Base-by-base conservation (phyloP, 1,140 invertebrate species). In the Eumeta japonica region DNA sequence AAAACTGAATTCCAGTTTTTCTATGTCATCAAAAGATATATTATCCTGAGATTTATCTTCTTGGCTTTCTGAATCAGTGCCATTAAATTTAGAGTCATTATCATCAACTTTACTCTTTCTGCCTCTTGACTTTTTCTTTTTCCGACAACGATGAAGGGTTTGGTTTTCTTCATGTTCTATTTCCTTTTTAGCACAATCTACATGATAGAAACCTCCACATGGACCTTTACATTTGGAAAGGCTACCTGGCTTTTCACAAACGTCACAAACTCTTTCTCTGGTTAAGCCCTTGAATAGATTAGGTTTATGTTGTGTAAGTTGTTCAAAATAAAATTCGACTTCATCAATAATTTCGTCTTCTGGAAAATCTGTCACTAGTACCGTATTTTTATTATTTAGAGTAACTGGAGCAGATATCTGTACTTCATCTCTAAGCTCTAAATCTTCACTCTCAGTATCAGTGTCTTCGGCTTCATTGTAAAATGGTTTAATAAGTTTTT, bases 181-280 rank as follows among this genome's bases (percentile, higher is more conserved):
- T 15, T 55, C 43, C 35, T 64, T 68, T 14, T 54, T 66, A 15
- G 58, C 55, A 43, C 81, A 83, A 11, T 71, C 58, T 10, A 64
- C 30, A 51, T 83, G 82, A 46, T 75, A 83, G 50, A 72, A 75
- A n/a, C n/a, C n/a, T 1, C 64, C 64, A 46, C 63, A 55, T 47
- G 81, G 83, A 3, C 83, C 81, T 56, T 80, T 81, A 50, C 86
- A 88, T 51, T 83, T 80, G 0, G 83, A 66, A 10, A 86, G 58
- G 33, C 81, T 76, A 0, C 77, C 78, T 3, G 77, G 59, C 50
- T 73, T 78, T 43, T 84, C 81, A 46, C 84, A 86, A 37, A 85
- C 80, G 39, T 85, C 80, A 52, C 85, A 88, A 9, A 86, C 81
- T 50, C 79, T 78, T 38, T 83, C 81, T 27, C 73, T 75, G 4